Percentiles rank a stretch among this genome's conserved stretches.
Evolutionary conservation across 2,113 vertebrate species (phyloP).

Genomic region (Lota lota): DNA sequence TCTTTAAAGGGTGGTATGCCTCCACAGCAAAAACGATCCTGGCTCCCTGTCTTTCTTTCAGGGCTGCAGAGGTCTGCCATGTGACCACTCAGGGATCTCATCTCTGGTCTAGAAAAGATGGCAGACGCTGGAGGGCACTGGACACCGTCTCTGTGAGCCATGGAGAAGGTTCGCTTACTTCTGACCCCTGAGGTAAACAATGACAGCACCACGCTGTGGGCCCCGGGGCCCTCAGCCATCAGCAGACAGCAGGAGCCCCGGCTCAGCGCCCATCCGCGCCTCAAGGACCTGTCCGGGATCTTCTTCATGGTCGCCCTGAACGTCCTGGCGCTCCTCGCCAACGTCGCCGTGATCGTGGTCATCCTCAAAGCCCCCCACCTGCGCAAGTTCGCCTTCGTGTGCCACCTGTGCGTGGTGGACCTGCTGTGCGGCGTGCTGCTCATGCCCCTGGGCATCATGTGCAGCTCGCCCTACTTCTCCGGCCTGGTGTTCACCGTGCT

Average conservation of each 20-base stretch:
- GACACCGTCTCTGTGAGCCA: conserved; percentile 47
- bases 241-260: conserved; percentile 51
- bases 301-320: conserved; percentile 84
- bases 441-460: conserved; percentile 88
- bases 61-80: conserved; percentile 20
- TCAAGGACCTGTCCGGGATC: conserved; percentile 77
- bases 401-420: conserved; percentile 87
- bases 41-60: conserved; percentile 12
- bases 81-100: conserved; percentile 13
- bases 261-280: conserved; percentile 49
- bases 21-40: neutral
- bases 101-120: conserved; percentile 30
- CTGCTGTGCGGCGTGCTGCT: conserved; percentile 86
- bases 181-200: conserved; percentile 44
- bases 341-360: conserved; percentile 80
- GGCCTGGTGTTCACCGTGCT: conserved; percentile 76
- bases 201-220: conserved; percentile 53
- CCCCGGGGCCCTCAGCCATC: conserved; percentile 52
- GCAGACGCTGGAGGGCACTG: conserved; percentile 13
- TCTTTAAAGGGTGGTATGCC: too few relatives aligned
- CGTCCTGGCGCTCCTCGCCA: conserved; percentile 80
- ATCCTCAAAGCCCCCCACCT: conserved; percentile 84
- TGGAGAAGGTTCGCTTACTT: conserved; percentile 52
- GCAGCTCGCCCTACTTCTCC: conserved; percentile 81
- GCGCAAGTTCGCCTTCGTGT: conserved; percentile 86